phyloP scores from a whole-genome alignment of 2,113 vertebrate species.

The Alosa alosa region DNA sequence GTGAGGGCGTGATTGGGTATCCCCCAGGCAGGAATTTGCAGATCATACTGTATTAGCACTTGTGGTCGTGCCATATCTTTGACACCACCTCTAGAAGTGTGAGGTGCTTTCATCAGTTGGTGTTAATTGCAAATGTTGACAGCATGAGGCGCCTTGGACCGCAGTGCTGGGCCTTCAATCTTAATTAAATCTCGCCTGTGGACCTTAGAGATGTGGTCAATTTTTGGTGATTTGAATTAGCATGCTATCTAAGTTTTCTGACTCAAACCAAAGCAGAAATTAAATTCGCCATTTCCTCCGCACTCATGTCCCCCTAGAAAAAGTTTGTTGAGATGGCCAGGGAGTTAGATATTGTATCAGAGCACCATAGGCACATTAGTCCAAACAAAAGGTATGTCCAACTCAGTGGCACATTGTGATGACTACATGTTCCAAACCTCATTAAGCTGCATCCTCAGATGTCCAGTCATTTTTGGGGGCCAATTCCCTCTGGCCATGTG shows the following conservation, averaged over 20 bases:
- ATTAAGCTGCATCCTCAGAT: neutral
- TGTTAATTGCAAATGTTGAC: neutral
- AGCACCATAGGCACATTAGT: neutral
- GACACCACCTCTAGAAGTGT: neutral
- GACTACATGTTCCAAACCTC: neutral
- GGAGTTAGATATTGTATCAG: neutral
- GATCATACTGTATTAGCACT: neutral
- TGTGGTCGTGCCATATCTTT: neutral
- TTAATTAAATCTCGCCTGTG: neutral
- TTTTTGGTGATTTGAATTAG: neutral
- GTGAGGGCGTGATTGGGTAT: neutral
- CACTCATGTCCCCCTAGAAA: neutral
- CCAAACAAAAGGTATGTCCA: neutral
- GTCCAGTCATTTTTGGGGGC: neutral
- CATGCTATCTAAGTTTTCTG: neutral
- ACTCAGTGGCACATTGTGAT: neutral
- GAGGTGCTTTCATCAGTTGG: neutral
- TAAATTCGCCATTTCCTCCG: neutral
- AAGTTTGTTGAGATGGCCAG: neutral
- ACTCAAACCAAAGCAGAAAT: neutral
- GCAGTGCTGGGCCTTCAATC: neutral
- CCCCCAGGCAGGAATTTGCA: neutral
- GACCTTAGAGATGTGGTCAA: neutral
- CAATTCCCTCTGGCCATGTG: neutral
- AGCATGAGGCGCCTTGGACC: neutral